Evolutionary conservation across 2,113 vertebrate genomes (phyloP).

Genomic region (Lagopus muta): DNA sequence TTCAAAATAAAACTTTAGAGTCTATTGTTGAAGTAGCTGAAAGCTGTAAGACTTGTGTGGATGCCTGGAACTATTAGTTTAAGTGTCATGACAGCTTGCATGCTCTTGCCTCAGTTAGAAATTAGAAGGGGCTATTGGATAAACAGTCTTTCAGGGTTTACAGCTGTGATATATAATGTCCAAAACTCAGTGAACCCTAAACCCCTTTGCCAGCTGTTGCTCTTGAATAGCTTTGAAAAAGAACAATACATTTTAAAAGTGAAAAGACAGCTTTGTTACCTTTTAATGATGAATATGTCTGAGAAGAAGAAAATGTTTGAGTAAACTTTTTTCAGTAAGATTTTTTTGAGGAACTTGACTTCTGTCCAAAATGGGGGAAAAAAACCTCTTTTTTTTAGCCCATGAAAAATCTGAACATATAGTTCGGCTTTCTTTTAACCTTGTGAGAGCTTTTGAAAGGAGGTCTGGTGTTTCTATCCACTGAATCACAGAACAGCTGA

Average conservation of each 20-base stretch:
- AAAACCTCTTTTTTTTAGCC: not conserved
- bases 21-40: not conserved
- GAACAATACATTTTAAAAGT: constrained; percentile 5
- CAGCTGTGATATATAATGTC: not conserved
- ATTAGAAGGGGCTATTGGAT: not conserved
- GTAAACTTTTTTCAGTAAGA: not conserved
- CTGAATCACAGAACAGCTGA: not conserved
- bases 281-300: constrained; percentile 5
- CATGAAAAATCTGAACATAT: not conserved
- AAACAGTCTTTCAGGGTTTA: not conserved
- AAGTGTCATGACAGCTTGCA: not conserved
- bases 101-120: not conserved
- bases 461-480: not conserved
- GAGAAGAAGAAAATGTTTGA: not conserved
- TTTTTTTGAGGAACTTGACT: not conserved
- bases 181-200: constrained; percentile 31
- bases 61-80: not conserved
- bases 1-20: not conserved
- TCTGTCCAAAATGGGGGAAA: not conserved
- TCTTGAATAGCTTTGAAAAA: constrained; percentile 6
- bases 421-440: not conserved
- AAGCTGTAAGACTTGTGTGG: not conserved
- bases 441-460: not conserved
- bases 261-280: not conserved
- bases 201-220: not conserved